A percentile compares a stretch with the other conserved stretches of the same genome.
Evolutionary conservation across 1,140 invertebrate species (phyloP).

Genomic region (Polypedilum pembai): DNA sequence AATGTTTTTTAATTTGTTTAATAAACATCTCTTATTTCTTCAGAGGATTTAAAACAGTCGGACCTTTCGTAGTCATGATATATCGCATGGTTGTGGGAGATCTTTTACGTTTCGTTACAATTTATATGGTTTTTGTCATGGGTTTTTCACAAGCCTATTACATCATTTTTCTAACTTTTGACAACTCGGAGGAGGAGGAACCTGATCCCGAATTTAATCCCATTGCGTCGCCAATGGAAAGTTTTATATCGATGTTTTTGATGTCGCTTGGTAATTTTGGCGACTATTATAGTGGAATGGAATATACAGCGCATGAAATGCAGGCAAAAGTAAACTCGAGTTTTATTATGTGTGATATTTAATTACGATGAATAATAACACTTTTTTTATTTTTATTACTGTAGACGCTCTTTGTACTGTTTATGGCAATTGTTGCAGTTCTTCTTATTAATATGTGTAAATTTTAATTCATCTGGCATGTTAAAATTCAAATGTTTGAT

Average conservation of each 20-base stretch:
- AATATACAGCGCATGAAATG: constrained; percentile 76
- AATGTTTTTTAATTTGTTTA: neutral
- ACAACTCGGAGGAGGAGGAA: constrained; percentile 65
- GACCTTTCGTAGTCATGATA: constrained; percentile 98
- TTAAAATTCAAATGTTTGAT: too few relatives aligned
- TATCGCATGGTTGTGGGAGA: constrained; percentile 97
- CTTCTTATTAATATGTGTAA: constrained; percentile 95
- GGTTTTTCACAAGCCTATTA: constrained; percentile 97
- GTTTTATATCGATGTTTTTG: constrained; percentile 93
- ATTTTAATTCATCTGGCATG: too few relatives aligned
- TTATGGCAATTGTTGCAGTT: constrained; percentile 93
- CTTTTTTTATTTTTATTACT: constrained; percentile 33
- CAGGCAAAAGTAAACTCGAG: constrained; percentile 71
- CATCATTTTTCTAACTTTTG: constrained; percentile 83
- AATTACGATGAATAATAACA: neutral
- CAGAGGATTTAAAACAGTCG: constrained; percentile 94
- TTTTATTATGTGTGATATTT: neutral
- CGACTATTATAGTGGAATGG: constrained; percentile 84
- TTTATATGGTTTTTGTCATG: constrained; percentile 94
- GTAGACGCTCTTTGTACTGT: constrained; percentile 85
- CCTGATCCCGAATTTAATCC: constrained; percentile 71
- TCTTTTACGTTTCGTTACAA: constrained; percentile 86
- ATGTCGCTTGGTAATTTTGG: constrained; percentile 97
- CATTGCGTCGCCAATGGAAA: constrained; percentile 83
- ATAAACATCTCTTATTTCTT: constrained; percentile 35